These are phyloP conservation scores for Cephus sareptanus DNA, from an alignment of 2,888 invertebrate genomes.

Conservation along the genomic window DNA sequence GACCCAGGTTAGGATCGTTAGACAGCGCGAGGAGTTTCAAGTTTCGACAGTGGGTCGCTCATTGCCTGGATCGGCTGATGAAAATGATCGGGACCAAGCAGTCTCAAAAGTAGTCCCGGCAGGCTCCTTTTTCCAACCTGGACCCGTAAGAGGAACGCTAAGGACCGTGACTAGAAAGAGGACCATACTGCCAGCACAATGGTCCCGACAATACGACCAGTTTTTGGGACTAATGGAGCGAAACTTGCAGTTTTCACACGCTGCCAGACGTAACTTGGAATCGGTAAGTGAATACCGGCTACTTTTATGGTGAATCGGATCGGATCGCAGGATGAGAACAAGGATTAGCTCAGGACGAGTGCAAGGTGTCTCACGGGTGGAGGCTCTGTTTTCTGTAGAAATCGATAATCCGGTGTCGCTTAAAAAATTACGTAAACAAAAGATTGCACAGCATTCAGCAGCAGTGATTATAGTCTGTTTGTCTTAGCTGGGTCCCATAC, in stretches of 20 bases:
- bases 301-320: slow-evolving; percentile 7
- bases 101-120: not conserved
- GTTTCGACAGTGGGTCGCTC: not conserved
- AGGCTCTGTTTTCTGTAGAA: slow-evolving; percentile 8
- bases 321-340: not conserved
- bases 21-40: not conserved
- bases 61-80: not conserved
- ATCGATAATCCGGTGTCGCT: slow-evolving; percentile 45
- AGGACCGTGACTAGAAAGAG: slow-evolving; percentile 22
- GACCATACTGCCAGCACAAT: slow-evolving; percentile 35
- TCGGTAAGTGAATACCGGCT: not conserved
- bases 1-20: not conserved
- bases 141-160: slow-evolving; percentile 19
- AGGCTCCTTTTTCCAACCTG: not conserved
- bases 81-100: not conserved
- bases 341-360: not conserved
- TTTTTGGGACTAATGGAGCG: slow-evolving; percentile 52
- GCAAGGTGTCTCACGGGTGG: slow-evolving; percentile 7
- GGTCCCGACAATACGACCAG: slow-evolving; percentile 41
- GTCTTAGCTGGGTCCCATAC: not conserved
- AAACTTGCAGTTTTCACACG: slow-evolving; percentile 54
- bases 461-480: not conserved
- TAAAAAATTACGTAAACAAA: slow-evolving; percentile 40
- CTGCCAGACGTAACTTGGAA: slow-evolving; percentile 34
- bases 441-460: slow-evolving; percentile 31